Conservation (phyloP, 2,888 invertebrate genomes). For the Conops quadrifasciatus region DNA sequence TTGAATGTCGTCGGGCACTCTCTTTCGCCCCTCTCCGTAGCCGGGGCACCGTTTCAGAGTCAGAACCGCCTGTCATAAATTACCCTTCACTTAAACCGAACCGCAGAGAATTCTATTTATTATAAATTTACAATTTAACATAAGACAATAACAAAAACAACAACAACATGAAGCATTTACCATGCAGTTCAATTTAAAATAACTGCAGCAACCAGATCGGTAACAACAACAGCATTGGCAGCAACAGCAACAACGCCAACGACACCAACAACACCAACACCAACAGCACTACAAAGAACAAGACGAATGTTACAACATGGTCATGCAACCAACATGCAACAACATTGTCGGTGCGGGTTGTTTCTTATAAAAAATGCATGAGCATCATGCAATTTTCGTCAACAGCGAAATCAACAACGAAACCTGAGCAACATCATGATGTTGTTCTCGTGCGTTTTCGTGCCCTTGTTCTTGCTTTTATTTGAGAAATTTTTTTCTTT, state of each 20-base stretch:
- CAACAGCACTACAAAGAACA: constrained; percentile 8
- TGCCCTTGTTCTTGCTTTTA: constrained; percentile 17
- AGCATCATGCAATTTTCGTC: constrained; percentile 26
- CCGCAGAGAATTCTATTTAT: constrained; percentile 34
- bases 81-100: constrained; percentile 31
- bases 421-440: constrained; percentile 8
- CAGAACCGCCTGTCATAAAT: constrained; percentile 14
- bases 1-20: background rate
- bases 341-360: background rate
- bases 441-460: constrained; percentile 11
- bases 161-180: background rate
- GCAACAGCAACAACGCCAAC: background rate
- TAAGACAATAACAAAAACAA: constrained; percentile 23
- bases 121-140: constrained; percentile 34
- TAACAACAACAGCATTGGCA: constrained; percentile 1
- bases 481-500: constrained; percentile 29
- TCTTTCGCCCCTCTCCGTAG: background rate
- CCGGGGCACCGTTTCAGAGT: background rate
- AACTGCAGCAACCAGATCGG: background rate
- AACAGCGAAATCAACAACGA: background rate
- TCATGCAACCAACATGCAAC: constrained; percentile 10
- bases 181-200: background rate
- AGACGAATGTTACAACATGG: constrained; percentile 2
- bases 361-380: constrained; percentile 24
- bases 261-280: constrained; percentile 5